phyloP scores from a whole-genome alignment of 2,888 invertebrate genomes.

The Drosophila mimica region DNA sequence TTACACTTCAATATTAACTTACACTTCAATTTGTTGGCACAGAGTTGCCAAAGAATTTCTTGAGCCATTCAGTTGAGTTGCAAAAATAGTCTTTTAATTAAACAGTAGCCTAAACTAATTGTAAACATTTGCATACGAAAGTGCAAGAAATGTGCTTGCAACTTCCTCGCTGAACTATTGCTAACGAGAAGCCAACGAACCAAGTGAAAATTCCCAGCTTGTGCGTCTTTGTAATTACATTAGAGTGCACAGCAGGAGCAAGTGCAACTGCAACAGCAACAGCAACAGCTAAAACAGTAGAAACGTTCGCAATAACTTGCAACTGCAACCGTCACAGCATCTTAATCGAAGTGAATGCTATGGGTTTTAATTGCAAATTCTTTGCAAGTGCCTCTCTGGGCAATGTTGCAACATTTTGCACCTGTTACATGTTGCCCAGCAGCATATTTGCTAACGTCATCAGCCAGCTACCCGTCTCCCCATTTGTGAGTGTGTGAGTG shows the following conservation, averaged over 20 bases:
- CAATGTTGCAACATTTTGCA: slow-evolving; percentile 44
- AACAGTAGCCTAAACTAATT: not conserved
- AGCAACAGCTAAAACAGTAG: not conserved
- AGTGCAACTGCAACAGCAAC: not conserved
- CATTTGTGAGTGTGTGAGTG: not conserved
- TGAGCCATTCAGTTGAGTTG: not conserved
- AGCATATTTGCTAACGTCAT: slow-evolving; percentile 44
- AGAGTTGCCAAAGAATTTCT: not conserved
- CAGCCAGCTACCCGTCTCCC: slow-evolving; percentile 15
- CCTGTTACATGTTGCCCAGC: slow-evolving; percentile 47
- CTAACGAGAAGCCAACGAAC: not conserved
- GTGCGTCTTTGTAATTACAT: slow-evolving; percentile 11
- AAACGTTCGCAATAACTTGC: not conserved
- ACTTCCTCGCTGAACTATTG: not conserved
- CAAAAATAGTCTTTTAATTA: slow-evolving; percentile 2
- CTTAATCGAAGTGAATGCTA: slow-evolving; percentile 44
- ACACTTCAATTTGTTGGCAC: not conserved
- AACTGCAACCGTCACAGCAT: slow-evolving; percentile 4
- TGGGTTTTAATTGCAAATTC: slow-evolving; percentile 38
- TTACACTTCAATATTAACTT: not conserved
- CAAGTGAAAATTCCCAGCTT: not conserved
- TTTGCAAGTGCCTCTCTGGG: slow-evolving; percentile 15
- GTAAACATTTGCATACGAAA: slow-evolving; percentile 26
- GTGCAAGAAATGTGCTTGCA: slow-evolving; percentile 9
- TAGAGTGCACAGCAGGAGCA: slow-evolving; percentile 3